Percentiles rank a stretch among this genome's conserved stretches.
Conservation (phyloP, 2,113 vertebrate genomes). For the Amblyopsis rosae region DNA sequence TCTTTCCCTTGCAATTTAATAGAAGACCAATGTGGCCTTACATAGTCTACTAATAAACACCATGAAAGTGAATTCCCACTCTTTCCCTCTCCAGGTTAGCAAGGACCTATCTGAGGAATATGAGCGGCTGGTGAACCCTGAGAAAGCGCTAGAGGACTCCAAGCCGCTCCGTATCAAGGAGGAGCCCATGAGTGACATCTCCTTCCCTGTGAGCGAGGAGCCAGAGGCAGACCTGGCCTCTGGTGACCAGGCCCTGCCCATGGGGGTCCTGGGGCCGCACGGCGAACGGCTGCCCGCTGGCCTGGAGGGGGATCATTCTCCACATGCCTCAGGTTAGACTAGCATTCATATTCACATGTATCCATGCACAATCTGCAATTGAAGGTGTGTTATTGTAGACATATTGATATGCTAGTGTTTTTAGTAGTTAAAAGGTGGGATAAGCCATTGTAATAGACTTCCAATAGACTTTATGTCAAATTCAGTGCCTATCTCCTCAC, state of each 20-base stretch:
- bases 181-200: constrained; percentile 89
- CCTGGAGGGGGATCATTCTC: constrained; percentile 90
- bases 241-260: constrained; percentile 90
- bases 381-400: not conserved
- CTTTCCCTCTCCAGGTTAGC: constrained; percentile 80
- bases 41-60: not conserved
- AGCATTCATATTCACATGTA: not conserved
- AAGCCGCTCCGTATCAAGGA: constrained; percentile 95
- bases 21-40: too few relatives aligned
- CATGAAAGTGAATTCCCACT: not conserved
- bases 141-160: constrained; percentile 91
- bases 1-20: not conserved
- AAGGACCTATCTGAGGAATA: constrained; percentile 97
- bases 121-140: constrained; percentile 93
- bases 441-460: too few relatives aligned
- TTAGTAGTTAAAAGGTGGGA: too few relatives aligned
- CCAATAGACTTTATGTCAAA: too few relatives aligned
- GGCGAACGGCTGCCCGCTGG: constrained; percentile 86
- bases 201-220: constrained; percentile 92
- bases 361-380: not conserved
- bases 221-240: constrained; percentile 88
- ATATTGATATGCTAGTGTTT: too few relatives aligned
- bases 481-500: too few relatives aligned
- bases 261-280: constrained; percentile 87
- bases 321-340: constrained; percentile 86